Base-by-base conservation (phyloP, 1,140 invertebrate species). In the Drosophila busckii region DNA sequence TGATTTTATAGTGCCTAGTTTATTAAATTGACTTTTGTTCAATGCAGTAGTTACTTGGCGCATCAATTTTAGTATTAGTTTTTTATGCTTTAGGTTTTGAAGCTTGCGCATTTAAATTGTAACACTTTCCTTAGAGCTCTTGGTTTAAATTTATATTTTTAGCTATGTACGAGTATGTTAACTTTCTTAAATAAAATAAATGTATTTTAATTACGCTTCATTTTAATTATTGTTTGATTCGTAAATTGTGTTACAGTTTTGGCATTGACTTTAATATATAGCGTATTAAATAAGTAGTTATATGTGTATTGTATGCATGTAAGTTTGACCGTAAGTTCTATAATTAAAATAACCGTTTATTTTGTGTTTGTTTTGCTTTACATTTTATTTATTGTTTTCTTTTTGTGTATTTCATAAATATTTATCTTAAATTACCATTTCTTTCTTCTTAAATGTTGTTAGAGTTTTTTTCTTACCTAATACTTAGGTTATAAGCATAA, bases 381-480 rank as follows among this genome's bases (percentile, higher is more conserved):
- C 23, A 25, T 45, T 53, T 45, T 40, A 38, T 60, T 34, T 60
- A 45, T 53, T 53, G 41, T 40, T 40, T 16, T 60, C 41, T 17
- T 53, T 54, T 48, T 60, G 40, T 44, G 40, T 59, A 45, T 45
- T n/a, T n/a, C n/a, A 29, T 31, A 17, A 29, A 23, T 53, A 31
- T 55, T 55, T 17, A 20, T 25, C 12, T 32, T 48, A 28, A n/a
- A 10, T 56, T 37, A 20, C 28, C 37, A 17, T 26, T 56, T 19
- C 6, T 46, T 23, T 22, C 20, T 23, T 13, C 16, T 48, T 29
- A 2, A n/a, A 28, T 37, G 17, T 35, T 42, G 16, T 38, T 37
- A 10, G 8, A 22, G 12, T 35, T 26, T 10, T 49, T 49, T 10
- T n/a, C n/a, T 40, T 22, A 28, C 23, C 38, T 37, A 53, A 34